Evolutionary conservation across 2,797 vertebrate species (phyloP).

Genomic region (Zalophus californianus): DNA sequence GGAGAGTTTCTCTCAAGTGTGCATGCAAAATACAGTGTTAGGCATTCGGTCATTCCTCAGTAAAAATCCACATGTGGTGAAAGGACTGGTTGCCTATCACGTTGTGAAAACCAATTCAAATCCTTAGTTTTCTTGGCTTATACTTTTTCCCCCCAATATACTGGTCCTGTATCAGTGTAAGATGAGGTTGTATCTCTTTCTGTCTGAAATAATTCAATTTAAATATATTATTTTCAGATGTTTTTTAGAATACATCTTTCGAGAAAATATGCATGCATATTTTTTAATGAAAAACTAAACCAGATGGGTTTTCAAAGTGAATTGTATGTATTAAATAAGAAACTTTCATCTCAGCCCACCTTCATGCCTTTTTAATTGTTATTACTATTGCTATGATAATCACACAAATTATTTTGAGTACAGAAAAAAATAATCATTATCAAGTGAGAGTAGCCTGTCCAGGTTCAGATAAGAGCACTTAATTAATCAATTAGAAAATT

Average conservation of each 20-base stretch:
- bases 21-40: not conserved
- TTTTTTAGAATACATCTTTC: conserved; percentile 13
- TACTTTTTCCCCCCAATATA: not conserved
- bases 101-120: conserved; percentile 44
- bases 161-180: not conserved
- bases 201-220: conserved; percentile 47
- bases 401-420: conserved; percentile 1
- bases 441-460: not conserved
- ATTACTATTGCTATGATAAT: not conserved
- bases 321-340: not conserved
- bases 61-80: not conserved
- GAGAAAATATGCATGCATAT: not conserved
- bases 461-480: not conserved
- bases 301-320: not conserved
- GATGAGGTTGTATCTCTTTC: not conserved
- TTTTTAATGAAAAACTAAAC: not conserved
- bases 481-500: not conserved
- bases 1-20: conserved; percentile 54
- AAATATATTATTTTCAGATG: not conserved
- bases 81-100: not conserved
- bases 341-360: not conserved
- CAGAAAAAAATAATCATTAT: not conserved
- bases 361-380: not conserved
- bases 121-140: conserved; percentile 11
- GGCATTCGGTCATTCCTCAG: not conserved